These are phyloP conservation scores for Pangasius sanitwongsei DNA, from an alignment of 2,797 vertebrate species.

Conservation along the genomic window DNA sequence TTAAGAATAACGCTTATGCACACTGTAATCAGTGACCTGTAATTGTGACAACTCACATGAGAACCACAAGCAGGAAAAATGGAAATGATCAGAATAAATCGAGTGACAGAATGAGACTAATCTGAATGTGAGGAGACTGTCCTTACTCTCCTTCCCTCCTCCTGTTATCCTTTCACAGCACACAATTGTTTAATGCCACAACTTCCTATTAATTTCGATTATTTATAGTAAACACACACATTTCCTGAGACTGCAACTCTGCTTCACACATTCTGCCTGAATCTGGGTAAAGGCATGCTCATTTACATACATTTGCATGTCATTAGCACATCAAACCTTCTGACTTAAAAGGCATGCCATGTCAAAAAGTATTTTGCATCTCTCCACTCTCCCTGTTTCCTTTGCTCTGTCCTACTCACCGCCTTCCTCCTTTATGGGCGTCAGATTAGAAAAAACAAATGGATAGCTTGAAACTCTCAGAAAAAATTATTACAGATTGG, in stretches of 20 bases:
- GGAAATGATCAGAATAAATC: not conserved
- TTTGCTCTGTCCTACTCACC: slow-evolving; percentile 37
- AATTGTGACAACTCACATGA: not conserved
- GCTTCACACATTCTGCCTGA: slow-evolving; percentile 67
- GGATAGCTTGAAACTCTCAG: slow-evolving; percentile 69
- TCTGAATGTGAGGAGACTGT: not conserved
- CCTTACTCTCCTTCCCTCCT: not conserved
- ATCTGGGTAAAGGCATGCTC: slow-evolving; percentile 69
- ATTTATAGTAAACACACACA: slow-evolving; percentile 69
- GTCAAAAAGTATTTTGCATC: slow-evolving; percentile 71
- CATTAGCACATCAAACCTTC: slow-evolving; percentile 83
- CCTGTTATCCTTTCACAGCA: slow-evolving; percentile 29
- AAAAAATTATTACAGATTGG: slow-evolving; percentile 13
- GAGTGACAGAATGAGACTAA: not conserved
- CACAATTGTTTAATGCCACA: slow-evolving; percentile 56
- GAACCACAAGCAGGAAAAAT: slow-evolving; percentile 9
- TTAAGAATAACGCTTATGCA: not conserved
- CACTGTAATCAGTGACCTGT: not conserved
- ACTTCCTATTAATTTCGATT: slow-evolving; percentile 67
- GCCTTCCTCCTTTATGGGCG: slow-evolving; percentile 50
- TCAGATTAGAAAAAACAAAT: slow-evolving; percentile 70
- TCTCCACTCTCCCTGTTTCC: slow-evolving; percentile 66
- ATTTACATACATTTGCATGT: slow-evolving; percentile 82
- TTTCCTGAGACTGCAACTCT: slow-evolving; percentile 61
- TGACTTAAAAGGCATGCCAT: slow-evolving; percentile 81